phyloP scores from a whole-genome alignment of 2,888 invertebrate species.

The Cryptosula pallasiana region DNA sequence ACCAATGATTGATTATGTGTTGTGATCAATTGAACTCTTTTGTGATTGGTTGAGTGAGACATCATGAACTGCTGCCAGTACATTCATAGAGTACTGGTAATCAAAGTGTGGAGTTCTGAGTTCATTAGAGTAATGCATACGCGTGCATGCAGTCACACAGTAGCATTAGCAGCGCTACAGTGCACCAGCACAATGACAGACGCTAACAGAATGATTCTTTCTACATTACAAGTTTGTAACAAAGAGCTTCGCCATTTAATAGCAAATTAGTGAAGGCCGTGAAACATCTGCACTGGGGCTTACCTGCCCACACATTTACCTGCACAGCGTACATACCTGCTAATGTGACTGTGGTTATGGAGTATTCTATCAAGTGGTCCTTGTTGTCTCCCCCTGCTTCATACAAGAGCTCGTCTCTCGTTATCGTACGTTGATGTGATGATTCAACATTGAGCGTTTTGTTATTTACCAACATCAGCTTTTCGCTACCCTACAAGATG shows the following conservation, averaged over 20 bases:
- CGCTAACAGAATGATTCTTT: too few relatives aligned
- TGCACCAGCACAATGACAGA: too few relatives aligned
- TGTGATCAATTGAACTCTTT: too few relatives aligned
- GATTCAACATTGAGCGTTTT: not conserved
- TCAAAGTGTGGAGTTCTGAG: not conserved
- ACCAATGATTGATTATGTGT: too few relatives aligned
- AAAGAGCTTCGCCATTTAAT: too few relatives aligned
- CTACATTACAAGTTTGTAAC: too few relatives aligned
- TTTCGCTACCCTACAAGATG: not conserved
- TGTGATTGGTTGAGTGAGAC: too few relatives aligned
- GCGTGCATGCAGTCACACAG: too few relatives aligned
- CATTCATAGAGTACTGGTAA: not conserved
- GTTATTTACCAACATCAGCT: slow-evolving; percentile 8
- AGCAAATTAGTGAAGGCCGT: too few relatives aligned
- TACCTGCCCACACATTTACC: too few relatives aligned
- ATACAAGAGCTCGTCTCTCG: not conserved
- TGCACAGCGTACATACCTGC: slow-evolving; percentile 21
- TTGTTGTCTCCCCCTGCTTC: slow-evolving; percentile 23
- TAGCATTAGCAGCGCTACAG: too few relatives aligned
- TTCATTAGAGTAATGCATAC: not conserved
- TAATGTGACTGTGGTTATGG: not conserved
- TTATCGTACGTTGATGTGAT: not conserved
- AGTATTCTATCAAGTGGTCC: not conserved
- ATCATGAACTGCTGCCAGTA: not conserved
- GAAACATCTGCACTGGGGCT: too few relatives aligned